Base-by-base conservation (phyloP, 2,797 vertebrate genomes). In the Chelon labrosus region DNA sequence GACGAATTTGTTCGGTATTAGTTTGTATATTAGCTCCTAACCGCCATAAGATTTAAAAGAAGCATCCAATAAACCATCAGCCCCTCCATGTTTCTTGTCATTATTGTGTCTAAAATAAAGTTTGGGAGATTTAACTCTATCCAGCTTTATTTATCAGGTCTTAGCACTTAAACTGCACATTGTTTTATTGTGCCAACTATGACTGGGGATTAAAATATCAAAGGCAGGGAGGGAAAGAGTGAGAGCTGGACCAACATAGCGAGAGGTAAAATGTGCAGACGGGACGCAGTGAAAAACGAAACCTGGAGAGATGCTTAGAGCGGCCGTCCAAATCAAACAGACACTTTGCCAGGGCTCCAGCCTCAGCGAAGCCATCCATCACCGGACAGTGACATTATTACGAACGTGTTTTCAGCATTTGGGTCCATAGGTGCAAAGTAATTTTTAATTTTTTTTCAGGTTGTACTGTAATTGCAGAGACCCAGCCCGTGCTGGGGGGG, bases 311-410 rank as follows among this genome's bases (percentile, higher is more conserved):
- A 86, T 81, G 87, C 80, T 87, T 79, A 70, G 63, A 77, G 65
- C 6, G 11, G 10, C 61, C 11, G 17, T 91, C 92, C 92, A 93
- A 93, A 60, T 76, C 77, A 92, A 92, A 92, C 90, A 92, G 77
- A 89, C 75, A 64, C 68, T 59, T 51, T 88, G 91, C 90, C 90
- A 93, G 75, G 13, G 57, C 79, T 82, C 67, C 49, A 47, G 50
- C 75, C 80, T 86, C 78, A 46, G 69, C 41, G 31, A 22, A 82
- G 66, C 62, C 73, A 86, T 92, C 84, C 86, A 85, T 91, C 89
- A 90, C 49, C 35, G 66, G 57, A 69, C 31, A 2, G 53, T 61
- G 73, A 85, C 72, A n/a, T 89, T 87, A 84, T 88, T 85, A 80
- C 41, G 3, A 84, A 84, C 79, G 74, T 69, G 70, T 84, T 86